A percentile compares a stretch with the other conserved stretches of the same genome.
Conservation (phyloP, 1,140 invertebrate species). For the Lerema accius region DNA sequence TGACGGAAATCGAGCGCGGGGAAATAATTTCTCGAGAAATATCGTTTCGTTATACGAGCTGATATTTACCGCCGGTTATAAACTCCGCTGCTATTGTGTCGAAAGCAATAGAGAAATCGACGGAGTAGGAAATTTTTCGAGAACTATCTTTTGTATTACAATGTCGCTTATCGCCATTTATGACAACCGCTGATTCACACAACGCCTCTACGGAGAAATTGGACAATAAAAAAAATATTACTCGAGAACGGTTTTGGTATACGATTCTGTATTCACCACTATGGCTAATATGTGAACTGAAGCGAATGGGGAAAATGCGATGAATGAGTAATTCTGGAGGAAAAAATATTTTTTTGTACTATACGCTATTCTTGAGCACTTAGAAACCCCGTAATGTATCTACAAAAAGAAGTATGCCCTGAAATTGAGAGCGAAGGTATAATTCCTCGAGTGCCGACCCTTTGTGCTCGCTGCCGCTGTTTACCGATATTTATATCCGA, state of each 20-base stretch:
- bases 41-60: slow-evolving; percentile 29
- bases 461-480: slow-evolving; percentile 31
- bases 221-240: slow-evolving; percentile 22
- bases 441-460: slow-evolving; percentile 28
- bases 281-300: slow-evolving; percentile 17
- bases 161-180: slow-evolving; percentile 29
- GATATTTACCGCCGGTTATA: slow-evolving; percentile 32
- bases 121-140: slow-evolving; percentile 32
- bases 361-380: not conserved
- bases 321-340: slow-evolving; percentile 12
- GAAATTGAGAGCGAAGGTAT: slow-evolving; percentile 25
- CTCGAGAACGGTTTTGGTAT: slow-evolving; percentile 17
- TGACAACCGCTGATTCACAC: slow-evolving; percentile 28
- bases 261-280: slow-evolving; percentile 11
- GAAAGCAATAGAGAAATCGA: slow-evolving; percentile 33
- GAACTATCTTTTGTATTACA: slow-evolving; percentile 28
- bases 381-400: slow-evolving; percentile 1
- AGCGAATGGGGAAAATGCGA: slow-evolving; percentile 14
- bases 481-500: slow-evolving; percentile 32
- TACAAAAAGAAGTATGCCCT: slow-evolving; percentile 17
- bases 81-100: slow-evolving; percentile 32
- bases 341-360: not conserved
- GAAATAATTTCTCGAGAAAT: slow-evolving; percentile 26
- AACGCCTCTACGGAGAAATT: slow-evolving; percentile 22
- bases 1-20: slow-evolving; percentile 31